These are phyloP conservation scores for Nothocercus julius DNA, from an alignment of 2,113 vertebrate genomes.

Conservation along the genomic window DNA sequence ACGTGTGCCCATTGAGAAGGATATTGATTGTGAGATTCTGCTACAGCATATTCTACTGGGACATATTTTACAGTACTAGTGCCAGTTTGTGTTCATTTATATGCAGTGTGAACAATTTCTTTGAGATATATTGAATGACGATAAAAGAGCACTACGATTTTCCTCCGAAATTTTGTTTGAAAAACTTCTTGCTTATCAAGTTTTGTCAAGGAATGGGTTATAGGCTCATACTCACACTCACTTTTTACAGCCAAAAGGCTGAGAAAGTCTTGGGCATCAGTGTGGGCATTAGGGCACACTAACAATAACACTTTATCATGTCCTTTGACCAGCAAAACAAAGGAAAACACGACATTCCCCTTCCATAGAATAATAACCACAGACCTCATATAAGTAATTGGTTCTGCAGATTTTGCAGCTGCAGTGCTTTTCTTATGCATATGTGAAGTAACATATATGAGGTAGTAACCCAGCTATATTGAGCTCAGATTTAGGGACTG, in stretches of 20 bases:
- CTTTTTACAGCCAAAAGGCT: neutral
- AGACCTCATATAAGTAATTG: neutral
- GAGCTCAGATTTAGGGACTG: neutral
- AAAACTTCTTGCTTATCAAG: neutral
- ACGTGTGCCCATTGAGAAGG: neutral
- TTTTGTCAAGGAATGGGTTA: neutral
- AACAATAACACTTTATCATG: neutral
- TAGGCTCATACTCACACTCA: neutral
- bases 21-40: neutral
- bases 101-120: neutral
- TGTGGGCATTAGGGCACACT: accelerated
- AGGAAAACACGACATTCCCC: neutral
- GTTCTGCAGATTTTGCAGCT: neutral
- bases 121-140: neutral
- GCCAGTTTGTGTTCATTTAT: neutral
- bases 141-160: neutral
- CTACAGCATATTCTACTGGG: neutral
- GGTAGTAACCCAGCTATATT: neutral
- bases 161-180: neutral
- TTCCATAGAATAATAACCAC: neutral
- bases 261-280: neutral
- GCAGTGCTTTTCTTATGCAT: neutral
- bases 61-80: neutral
- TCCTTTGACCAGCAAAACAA: neutral
- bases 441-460: neutral